Conservation (phyloP, 53 echinoderm and acorn worm species). For the Henricia sp. region DNA sequence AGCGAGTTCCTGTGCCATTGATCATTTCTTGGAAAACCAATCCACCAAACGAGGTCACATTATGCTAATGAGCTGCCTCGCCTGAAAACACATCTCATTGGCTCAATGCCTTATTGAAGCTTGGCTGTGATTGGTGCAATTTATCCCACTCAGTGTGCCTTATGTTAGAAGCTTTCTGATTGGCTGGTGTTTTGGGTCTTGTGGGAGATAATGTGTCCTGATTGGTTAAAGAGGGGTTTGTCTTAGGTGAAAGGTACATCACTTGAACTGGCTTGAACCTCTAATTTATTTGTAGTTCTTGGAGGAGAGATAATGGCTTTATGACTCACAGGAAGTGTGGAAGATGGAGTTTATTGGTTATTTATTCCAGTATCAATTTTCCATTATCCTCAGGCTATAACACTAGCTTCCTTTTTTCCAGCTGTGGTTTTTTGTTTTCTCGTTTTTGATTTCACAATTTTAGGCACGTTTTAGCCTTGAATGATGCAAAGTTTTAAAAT, state of each 20-base stretch:
- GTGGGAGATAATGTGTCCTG: background rate
- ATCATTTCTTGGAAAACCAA: constrained; percentile 52
- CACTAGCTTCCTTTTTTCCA: background rate
- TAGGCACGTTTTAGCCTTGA: background rate
- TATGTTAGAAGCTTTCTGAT: constrained; percentile 14
- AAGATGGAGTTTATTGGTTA: background rate
- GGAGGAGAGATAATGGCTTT: constrained; percentile 15
- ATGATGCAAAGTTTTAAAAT: constrained; percentile 9
- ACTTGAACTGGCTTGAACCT: constrained; percentile 52
- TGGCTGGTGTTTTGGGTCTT: constrained; percentile 29
- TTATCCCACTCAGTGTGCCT: constrained; percentile 23
- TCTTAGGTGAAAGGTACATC: constrained; percentile 30
- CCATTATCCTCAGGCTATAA: constrained; percentile 33
- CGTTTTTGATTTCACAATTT: background rate
- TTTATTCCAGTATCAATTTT: constrained; percentile 43
- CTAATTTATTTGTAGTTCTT: constrained; percentile 50
- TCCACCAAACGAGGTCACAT: constrained; percentile 43
- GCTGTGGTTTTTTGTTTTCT: background rate
- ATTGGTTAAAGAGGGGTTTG: constrained; percentile 9
- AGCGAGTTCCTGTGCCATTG: constrained; percentile 32
- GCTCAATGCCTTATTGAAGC: background rate
- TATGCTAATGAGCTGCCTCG: constrained; percentile 40
- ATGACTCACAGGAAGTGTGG: constrained; percentile 62
- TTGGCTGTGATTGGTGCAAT: constrained; percentile 19
- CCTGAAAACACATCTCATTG: constrained; percentile 11